Conservation (phyloP, 2,888 invertebrate genomes). For the Meta bourneti region DNA sequence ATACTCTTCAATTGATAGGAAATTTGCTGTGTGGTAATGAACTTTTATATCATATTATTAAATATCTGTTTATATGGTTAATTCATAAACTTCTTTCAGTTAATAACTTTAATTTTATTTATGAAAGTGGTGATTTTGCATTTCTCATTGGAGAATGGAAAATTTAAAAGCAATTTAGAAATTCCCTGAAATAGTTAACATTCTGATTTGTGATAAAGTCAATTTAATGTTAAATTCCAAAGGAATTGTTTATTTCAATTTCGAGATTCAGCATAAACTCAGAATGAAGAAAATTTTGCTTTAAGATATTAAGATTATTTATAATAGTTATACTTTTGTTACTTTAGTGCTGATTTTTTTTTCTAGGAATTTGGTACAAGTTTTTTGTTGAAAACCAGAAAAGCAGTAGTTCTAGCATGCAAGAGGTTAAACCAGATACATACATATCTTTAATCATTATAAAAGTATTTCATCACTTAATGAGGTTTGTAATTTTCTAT, state of each 20-base stretch:
- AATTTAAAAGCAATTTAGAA: no score
- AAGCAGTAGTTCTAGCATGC: slow-evolving; percentile 18
- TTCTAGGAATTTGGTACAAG: slow-evolving; percentile 67
- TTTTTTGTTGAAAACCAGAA: slow-evolving; percentile 59
- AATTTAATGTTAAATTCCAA: no score
- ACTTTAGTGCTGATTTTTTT: background rate
- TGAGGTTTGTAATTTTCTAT: slow-evolving; percentile 52
- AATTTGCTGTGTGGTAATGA: slow-evolving; percentile 82
- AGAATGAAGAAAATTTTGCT: background rate
- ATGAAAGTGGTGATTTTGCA: background rate
- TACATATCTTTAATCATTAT: slow-evolving; percentile 54
- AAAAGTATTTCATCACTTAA: slow-evolving; percentile 64
- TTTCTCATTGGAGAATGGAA: no score
- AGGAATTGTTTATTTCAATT: no score
- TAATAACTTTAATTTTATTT: background rate
- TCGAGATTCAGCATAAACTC: no score
- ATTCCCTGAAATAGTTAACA: no score
- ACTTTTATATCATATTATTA: background rate
- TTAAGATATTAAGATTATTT: background rate
- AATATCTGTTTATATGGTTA: background rate
- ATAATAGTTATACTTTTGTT: no score
- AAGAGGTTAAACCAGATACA: slow-evolving; percentile 56
- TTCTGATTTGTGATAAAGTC: no score
- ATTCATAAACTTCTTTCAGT: background rate
- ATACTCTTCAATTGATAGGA: slow-evolving; percentile 83